Conservation (phyloP, 2,113 vertebrate genomes). For the Thymallus thymallus region DNA sequence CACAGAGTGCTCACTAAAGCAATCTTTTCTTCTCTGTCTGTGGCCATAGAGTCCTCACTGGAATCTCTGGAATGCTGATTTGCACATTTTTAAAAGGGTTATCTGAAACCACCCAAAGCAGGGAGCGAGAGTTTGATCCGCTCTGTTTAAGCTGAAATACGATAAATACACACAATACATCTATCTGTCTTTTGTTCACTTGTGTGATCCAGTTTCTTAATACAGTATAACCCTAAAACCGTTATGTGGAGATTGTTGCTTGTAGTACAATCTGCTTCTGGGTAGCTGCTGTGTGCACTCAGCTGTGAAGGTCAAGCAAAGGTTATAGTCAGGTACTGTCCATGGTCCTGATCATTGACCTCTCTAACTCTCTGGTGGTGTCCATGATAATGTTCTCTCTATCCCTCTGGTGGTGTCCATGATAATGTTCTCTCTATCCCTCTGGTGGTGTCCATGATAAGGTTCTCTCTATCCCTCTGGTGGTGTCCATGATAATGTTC, state of each 20-base stretch:
- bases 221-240: too few species aligned
- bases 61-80: slow-evolving; percentile 2
- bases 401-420: too few species aligned
- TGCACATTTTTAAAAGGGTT: slow-evolving; percentile 1
- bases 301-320: background rate
- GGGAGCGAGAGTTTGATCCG: background rate
- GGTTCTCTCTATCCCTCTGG: too few species aligned
- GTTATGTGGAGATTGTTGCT: background rate
- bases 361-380: too few species aligned
- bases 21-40: background rate
- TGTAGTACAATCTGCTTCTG: background rate
- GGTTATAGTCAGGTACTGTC: background rate
- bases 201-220: background rate
- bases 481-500: too few species aligned
- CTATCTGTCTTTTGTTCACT: background rate
- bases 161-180: background rate
- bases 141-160: background rate
- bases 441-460: too few species aligned
- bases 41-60: background rate
- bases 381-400: too few species aligned
- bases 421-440: too few species aligned
- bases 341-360: background rate
- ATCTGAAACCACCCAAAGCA: background rate
- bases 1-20: too few species aligned
- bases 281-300: background rate